Percentiles rank a stretch among this genome's conserved stretches.
phyloP scores from a whole-genome alignment of 2,797 vertebrate species.

The Pangasius sanitwongsei region DNA sequence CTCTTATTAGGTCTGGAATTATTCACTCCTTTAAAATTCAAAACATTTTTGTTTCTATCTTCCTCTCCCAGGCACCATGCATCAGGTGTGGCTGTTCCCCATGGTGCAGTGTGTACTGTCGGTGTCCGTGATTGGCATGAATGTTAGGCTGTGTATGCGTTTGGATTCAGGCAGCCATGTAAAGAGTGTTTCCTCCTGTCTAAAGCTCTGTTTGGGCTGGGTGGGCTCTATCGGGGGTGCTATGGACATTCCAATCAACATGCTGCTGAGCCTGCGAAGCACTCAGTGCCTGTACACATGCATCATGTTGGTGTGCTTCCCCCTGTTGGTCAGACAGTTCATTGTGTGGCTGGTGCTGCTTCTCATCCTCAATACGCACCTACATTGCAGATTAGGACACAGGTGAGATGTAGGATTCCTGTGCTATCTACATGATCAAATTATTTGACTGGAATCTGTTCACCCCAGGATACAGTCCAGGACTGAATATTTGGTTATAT shows the following conservation, averaged over 20 bases:
- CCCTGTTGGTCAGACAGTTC: constrained; percentile 79
- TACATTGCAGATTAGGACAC: constrained; percentile 68
- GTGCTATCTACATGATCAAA: neutral
- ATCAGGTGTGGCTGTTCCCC: constrained; percentile 68
- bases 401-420: constrained; percentile 66
- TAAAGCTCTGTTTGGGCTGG: constrained; percentile 75
- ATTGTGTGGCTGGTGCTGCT: constrained; percentile 78
- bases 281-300: constrained; percentile 79
- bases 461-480: neutral
- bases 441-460: neutral
- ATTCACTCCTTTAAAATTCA: neutral
- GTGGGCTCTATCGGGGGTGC: constrained; percentile 74
- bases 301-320: constrained; percentile 77
- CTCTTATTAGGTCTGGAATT: neutral
- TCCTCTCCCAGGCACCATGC: constrained; percentile 64
- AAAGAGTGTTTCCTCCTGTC: constrained; percentile 68
- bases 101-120: constrained; percentile 69
- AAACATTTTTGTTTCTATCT: neutral
- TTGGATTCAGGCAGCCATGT: neutral
- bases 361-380: constrained; percentile 74
- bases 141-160: constrained; percentile 70
- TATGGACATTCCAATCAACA: constrained; percentile 68
- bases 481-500: constrained; percentile 35
- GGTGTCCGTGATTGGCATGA: constrained; percentile 64
- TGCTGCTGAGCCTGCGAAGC: constrained; percentile 76